phyloP scores from a whole-genome alignment of 2,888 invertebrate species.

The Apotomis capreana region DNA sequence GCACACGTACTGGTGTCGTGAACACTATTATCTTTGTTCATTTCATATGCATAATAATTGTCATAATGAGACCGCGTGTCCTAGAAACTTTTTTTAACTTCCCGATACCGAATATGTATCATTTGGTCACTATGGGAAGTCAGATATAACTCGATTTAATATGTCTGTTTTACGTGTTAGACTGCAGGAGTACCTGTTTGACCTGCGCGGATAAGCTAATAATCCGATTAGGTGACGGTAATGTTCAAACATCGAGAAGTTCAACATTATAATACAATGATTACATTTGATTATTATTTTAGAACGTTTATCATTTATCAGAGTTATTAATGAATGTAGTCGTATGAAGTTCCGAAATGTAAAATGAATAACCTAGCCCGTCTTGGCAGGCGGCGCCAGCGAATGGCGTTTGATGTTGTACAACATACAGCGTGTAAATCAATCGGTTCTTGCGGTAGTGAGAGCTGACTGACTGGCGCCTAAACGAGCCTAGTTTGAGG shows the following conservation, averaged over 20 bases:
- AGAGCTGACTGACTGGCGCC: slow-evolving; percentile 41
- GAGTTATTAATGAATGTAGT: neutral
- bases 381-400: slow-evolving; percentile 42
- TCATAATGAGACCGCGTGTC: slow-evolving; percentile 31
- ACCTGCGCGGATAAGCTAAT: neutral
- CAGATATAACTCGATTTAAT: neutral
- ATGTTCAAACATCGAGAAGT: neutral
- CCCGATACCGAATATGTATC: slow-evolving; percentile 12
- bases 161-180: neutral
- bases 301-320: neutral
- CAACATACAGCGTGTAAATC: slow-evolving; percentile 44
- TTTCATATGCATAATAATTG: slow-evolving; percentile 31
- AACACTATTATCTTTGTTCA: slow-evolving; percentile 35
- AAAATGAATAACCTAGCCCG: slow-evolving; percentile 2
- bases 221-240: neutral
- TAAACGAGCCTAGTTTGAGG: slow-evolving; percentile 43
- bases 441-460: slow-evolving; percentile 42
- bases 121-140: slow-evolving; percentile 8
- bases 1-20: slow-evolving; percentile 27
- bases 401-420: slow-evolving; percentile 46
- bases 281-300: neutral
- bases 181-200: neutral
- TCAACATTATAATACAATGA: neutral
- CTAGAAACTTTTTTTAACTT: slow-evolving; percentile 22
- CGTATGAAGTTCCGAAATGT: neutral